phyloP scores from a whole-genome alignment of 2,888 invertebrate species.

The Agonum fuliginosum region DNA sequence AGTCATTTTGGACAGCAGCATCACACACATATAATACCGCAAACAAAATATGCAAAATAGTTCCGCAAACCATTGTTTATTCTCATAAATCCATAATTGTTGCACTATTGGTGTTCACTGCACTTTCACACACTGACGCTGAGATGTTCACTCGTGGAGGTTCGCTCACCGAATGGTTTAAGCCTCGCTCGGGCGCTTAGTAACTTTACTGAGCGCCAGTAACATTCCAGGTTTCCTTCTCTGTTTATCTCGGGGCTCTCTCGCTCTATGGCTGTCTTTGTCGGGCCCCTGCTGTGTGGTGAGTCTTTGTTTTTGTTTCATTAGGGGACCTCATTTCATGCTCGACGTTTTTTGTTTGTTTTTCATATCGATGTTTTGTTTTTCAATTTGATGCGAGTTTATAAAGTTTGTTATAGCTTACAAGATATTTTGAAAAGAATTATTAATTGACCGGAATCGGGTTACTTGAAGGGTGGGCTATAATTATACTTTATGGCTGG shows the following conservation, averaged over 20 bases:
- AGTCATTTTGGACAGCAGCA: constrained; percentile 11
- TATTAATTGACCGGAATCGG: too few species aligned
- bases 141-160: neutral
- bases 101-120: neutral
- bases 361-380: constrained; percentile 18
- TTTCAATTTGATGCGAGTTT: too few species aligned
- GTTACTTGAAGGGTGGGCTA: too few species aligned
- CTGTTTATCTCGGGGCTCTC: neutral
- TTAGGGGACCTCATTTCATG: constrained; percentile 37
- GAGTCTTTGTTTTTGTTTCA: constrained; percentile 41
- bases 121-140: neutral
- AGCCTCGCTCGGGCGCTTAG: neutral
- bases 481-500: too few species aligned
- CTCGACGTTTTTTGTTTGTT: constrained; percentile 23
- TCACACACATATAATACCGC: neutral
- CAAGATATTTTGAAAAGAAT: too few species aligned
- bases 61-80: too few species aligned
- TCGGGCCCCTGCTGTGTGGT: constrained; percentile 19
- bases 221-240: constrained; percentile 3
- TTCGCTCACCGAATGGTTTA: neutral
- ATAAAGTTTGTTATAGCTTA: too few species aligned
- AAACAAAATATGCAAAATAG: too few species aligned
- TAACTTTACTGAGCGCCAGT: neutral
- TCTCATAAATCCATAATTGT: neutral
- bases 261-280: neutral